Evolutionary conservation across 2,797 vertebrate species (phyloP).

Genomic region (Sardinella longiceps): DNA sequence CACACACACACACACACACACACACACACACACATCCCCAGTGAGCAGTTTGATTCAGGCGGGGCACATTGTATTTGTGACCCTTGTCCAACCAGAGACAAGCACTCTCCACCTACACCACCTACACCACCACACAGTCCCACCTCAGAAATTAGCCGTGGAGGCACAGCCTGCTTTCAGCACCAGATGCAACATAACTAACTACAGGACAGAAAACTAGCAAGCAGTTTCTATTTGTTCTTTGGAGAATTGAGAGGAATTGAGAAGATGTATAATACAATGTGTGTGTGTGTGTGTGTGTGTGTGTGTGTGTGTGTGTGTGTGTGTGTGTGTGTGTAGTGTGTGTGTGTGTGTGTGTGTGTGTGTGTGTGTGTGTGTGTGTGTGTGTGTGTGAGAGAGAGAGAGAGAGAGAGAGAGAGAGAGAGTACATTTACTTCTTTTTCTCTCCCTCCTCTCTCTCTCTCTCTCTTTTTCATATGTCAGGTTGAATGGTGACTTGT

Average conservation of each 20-base stretch:
- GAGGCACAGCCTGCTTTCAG: constrained; percentile 32
- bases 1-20: neutral
- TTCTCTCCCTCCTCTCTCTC: too few relatives aligned
- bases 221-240: neutral
- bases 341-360: neutral
- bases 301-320: neutral
- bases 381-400: neutral
- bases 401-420: too few relatives aligned
- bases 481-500: neutral
- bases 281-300: neutral
- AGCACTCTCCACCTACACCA: constrained; percentile 38
- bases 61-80: constrained; percentile 39
- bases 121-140: constrained; percentile 38
- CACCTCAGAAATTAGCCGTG: constrained; percentile 40
- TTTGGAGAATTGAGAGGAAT: neutral
- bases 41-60: constrained; percentile 36
- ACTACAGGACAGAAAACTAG: neutral
- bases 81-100: constrained; percentile 49
- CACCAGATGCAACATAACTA: constrained; percentile 14
- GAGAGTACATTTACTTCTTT: too few relatives aligned
- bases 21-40: neutral
- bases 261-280: neutral
- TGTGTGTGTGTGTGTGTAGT: too few relatives aligned
- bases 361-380: neutral
- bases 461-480: neutral